A percentile compares a stretch with the other conserved stretches of the same genome.
phyloP scores from a whole-genome alignment of 1,140 invertebrate genomes.

The Mya arenaria region DNA sequence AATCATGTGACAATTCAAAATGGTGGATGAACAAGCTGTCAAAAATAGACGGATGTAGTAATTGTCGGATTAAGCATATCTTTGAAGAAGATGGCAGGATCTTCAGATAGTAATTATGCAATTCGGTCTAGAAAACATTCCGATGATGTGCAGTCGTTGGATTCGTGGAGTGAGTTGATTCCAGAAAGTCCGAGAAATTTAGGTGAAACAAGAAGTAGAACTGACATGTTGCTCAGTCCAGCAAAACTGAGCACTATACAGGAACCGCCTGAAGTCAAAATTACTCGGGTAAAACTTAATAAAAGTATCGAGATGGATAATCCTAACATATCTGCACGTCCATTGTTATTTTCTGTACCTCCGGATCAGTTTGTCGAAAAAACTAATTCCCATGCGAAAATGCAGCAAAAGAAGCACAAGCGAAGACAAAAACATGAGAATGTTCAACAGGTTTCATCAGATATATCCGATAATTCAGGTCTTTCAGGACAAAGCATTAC shows the following conservation, averaged over 20 bases:
- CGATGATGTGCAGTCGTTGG: constrained; percentile 63
- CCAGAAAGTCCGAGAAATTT: constrained; percentile 11
- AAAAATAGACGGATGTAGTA: background rate
- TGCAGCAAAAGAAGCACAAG: background rate
- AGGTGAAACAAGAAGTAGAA: constrained; percentile 13
- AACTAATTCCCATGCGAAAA: background rate
- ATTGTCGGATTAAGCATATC: background rate
- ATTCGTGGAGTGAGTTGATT: constrained; percentile 65
- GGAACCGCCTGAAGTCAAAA: constrained; percentile 10
- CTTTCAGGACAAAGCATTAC: no score
- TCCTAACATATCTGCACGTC: background rate
- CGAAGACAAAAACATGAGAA: background rate
- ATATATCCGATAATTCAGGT: constrained; percentile 9
- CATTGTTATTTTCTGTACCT: background rate
- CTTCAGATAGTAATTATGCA: background rate
- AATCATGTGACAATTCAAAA: constrained; percentile 57
- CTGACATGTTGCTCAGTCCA: constrained; percentile 38
- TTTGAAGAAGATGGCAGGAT: background rate
- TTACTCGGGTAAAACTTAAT: constrained; percentile 4
- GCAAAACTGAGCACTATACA: constrained; percentile 1
- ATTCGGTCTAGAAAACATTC: constrained; percentile 30
- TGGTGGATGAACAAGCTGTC: constrained; percentile 14
- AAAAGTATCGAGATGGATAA: constrained; percentile 7
- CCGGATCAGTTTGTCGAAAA: background rate
- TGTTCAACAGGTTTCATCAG: background rate